A percentile compares a stretch with the other conserved stretches of the same genome.
phyloP scores from a whole-genome alignment of 1,140 invertebrate genomes.

The Formica exsecta region DNA sequence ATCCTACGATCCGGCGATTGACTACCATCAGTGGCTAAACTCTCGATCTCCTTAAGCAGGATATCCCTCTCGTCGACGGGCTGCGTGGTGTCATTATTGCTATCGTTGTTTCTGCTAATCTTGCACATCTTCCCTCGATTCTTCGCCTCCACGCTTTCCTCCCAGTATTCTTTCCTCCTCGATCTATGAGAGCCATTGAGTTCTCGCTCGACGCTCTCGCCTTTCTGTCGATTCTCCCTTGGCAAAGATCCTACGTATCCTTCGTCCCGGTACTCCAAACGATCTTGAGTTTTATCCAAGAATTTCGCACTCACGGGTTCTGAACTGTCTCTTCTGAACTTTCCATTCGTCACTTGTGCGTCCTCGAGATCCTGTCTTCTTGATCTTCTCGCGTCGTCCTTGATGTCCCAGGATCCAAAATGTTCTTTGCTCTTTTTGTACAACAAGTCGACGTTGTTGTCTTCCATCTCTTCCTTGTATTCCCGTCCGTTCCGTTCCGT shows the following conservation, averaged over 20 bases:
- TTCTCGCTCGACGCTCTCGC: slow-evolving; percentile 60
- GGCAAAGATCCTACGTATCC: slow-evolving; percentile 51
- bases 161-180: slow-evolving; percentile 51
- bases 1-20: slow-evolving; percentile 72
- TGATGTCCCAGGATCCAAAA: slow-evolving; percentile 78
- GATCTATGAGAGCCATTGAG: slow-evolving; percentile 33
- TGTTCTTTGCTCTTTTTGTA: slow-evolving; percentile 74
- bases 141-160: slow-evolving; percentile 44
- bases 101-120: slow-evolving; percentile 18
- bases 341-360: slow-evolving; percentile 60
- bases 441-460: slow-evolving; percentile 62
- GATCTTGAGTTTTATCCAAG: slow-evolving; percentile 49
- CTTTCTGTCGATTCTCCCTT: slow-evolving; percentile 37
- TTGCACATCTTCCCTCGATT: slow-evolving; percentile 42
- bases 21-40: slow-evolving; percentile 57
- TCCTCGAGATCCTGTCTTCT: slow-evolving; percentile 54
- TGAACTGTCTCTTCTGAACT: slow-evolving; percentile 24
- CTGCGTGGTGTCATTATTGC: slow-evolving; percentile 3
- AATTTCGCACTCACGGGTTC: slow-evolving; percentile 59
- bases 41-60: slow-evolving; percentile 66
- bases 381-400: slow-evolving; percentile 65
- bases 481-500: slow-evolving; percentile 62
- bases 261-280: slow-evolving; percentile 33
- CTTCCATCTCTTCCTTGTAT: slow-evolving; percentile 36
- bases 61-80: slow-evolving; percentile 63